Evolutionary conservation across 1,140 invertebrate species (phyloP), one percentile per base, ranked within the genome.

Genomic region (Pseudomyrmex cubaensis): DNA sequence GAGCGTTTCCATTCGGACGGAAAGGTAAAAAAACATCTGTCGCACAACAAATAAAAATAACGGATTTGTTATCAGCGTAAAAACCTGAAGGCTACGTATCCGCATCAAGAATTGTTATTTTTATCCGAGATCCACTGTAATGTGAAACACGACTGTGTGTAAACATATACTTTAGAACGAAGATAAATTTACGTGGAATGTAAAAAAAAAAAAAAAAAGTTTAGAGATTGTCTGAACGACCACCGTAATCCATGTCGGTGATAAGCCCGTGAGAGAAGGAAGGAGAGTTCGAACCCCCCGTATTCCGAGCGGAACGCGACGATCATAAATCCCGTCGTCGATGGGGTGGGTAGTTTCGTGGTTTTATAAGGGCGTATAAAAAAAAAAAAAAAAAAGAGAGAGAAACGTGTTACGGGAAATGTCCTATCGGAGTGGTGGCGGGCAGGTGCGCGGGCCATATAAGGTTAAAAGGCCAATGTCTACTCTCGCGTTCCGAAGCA

Each of bases 381-480:
- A 56, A 59, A 76, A 82, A 64, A 35, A 84, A 76, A 82, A 80
- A 75, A 82, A 76, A 57, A 35, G 82, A 35, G 80, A 82, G 76
- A 80, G 78, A 76, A 82, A 83, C 78, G 70, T 78, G 59, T 90
- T 90, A 90, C 87, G 90, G 87, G 90, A 90, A 90, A 85, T 88
- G 90, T 91, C 86, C 82, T 89, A 90, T 87, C 88, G 89, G 44
- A 22, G 22, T 52, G 62, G 20, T 17, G 57, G 50, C 59, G 84
- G 85, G 89, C 90, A 91, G 90, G 91, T 92, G 92, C 90, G 85
- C 62, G 44, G 50, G 64, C 90, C 88, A 85, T 91, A 91, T 92
- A 92, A 91, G 91, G 91, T 92, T 91, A 91, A 92, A 92, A 91
- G 90, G 89, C 89, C 85, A 89, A 75, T 82, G 72, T 85, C 83